phyloP scores from a whole-genome alignment of 2,113 vertebrate species.

The Oryzias woworae region DNA sequence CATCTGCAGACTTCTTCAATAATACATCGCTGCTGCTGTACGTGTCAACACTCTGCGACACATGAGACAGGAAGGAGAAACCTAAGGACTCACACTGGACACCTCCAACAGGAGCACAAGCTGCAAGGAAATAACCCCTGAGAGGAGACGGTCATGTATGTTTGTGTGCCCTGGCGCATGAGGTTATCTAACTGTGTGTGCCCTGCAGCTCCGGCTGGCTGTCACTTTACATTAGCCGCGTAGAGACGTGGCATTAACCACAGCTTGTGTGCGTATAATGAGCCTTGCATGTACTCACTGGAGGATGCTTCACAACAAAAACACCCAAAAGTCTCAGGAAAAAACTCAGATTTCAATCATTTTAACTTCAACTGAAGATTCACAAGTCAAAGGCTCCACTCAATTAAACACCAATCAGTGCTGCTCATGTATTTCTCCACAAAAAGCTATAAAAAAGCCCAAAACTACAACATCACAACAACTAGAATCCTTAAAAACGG shows the following conservation, averaged over 20 bases:
- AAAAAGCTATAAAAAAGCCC: too few relatives aligned
- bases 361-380: too few relatives aligned
- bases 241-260: slow-evolving; percentile 30
- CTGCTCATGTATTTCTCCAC: too few relatives aligned
- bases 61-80: slow-evolving; percentile 62
- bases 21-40: slow-evolving; percentile 56
- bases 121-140: slow-evolving; percentile 48
- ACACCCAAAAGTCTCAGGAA: too few relatives aligned
- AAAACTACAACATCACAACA: too few relatives aligned
- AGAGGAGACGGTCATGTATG: slow-evolving; percentile 24
- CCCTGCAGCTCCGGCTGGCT: slow-evolving; percentile 40
- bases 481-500: too few relatives aligned
- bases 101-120: slow-evolving; percentile 46
- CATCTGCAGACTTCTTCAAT: slow-evolving; percentile 59
- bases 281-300: slow-evolving; percentile 6
- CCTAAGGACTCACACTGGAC: slow-evolving; percentile 56
- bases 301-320: too few relatives aligned
- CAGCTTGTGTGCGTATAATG: slow-evolving; percentile 29
- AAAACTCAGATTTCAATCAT: too few relatives aligned
- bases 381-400: too few relatives aligned
- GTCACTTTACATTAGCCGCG: slow-evolving; percentile 53
- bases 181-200: slow-evolving; percentile 36
- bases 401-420: too few relatives aligned
- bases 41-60: slow-evolving; percentile 58
- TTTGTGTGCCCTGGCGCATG: slow-evolving; percentile 30